A percentile compares a stretch with the other conserved stretches of the same genome.
These are phyloP conservation scores for Oryctes rhinoceros DNA, from an alignment of 1,140 invertebrate genomes.

Conservation along the genomic window DNA sequence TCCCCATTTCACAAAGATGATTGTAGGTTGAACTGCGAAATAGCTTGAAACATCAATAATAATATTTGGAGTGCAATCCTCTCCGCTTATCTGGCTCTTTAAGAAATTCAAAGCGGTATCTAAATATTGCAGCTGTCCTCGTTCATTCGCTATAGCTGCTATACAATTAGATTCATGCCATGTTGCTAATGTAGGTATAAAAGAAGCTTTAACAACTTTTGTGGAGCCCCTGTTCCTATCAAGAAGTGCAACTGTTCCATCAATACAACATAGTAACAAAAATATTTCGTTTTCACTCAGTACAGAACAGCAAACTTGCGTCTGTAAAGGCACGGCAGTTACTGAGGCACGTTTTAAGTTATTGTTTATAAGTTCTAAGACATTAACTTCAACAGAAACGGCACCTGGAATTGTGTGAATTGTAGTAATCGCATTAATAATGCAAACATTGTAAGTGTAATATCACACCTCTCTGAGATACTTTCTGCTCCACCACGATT, in stretches of 20 bases:
- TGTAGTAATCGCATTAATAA: background rate
- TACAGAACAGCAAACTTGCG: slow-evolving; percentile 71
- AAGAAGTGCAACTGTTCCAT: slow-evolving; percentile 78
- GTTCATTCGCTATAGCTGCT: slow-evolving; percentile 74
- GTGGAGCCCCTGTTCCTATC: slow-evolving; percentile 71
- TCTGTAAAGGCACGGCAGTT: slow-evolving; percentile 75
- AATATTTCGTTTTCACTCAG: slow-evolving; percentile 78
- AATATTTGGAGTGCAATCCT: slow-evolving; percentile 71
- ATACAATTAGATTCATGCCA: slow-evolving; percentile 79
- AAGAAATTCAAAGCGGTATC: slow-evolving; percentile 75
- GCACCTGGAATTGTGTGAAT: slow-evolving; percentile 58
- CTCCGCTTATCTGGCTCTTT: slow-evolving; percentile 72
- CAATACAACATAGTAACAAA: slow-evolving; percentile 77
- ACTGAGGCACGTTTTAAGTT: slow-evolving; percentile 74
- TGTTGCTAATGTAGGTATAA: slow-evolving; percentile 74
- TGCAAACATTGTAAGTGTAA: background rate
- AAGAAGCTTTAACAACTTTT: slow-evolving; percentile 69
- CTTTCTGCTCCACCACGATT: slow-evolving; percentile 79
- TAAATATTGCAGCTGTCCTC: slow-evolving; percentile 80
- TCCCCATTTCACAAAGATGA: slow-evolving; percentile 68
- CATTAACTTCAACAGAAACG: slow-evolving; percentile 77
- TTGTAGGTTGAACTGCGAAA: slow-evolving; percentile 69
- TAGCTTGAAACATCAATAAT: slow-evolving; percentile 75
- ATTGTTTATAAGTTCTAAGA: slow-evolving; percentile 74
- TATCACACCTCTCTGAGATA: slow-evolving; percentile 67